Evolutionary conservation across 2,797 vertebrate genomes (phyloP), one percentile per base, ranked within the genome.

Genomic region (Botia almorhae): DNA sequence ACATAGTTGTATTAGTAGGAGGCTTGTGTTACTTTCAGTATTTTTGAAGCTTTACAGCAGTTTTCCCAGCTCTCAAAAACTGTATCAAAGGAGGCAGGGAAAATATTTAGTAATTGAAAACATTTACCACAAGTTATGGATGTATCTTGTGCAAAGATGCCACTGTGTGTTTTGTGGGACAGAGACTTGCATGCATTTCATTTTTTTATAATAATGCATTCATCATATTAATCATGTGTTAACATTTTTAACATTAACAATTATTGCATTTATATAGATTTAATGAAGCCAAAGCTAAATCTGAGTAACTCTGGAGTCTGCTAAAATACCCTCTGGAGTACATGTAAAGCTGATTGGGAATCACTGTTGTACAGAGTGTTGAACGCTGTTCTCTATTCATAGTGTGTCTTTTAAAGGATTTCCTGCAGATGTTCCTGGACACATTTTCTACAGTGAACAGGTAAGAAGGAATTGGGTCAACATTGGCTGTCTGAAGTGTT

Each of bases 401-500:
- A 51, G 43, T 78, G 56, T 69, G 21, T 86, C 61, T 84, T 29
- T 12, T 89, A 81, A 86, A 99, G 98, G 97, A 99, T 92, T 99
- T 99, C 88, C 94, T 99, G 88, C 91, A 86, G 89, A 95, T 95
- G 95, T 87, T 98, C 75, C 90, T 98, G 92, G 95, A 94, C 84
- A 92, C 91, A 60, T 92, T 95, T 87, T 94, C 96, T 85, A 89
- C 94, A 91, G 89, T 95, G 85, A 92, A 92, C 92, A 84, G 92
- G 97, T 98, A 93, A 89, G 96, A 88, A 80, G 43, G 56, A 80
- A 55, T 67, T 60, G 53, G 69, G n/a, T 61, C 46, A 56, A 39
- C 61, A 63, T 39, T 69, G 39, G 43, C 56, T 51, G 14, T 69
- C 13, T 39, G 50, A 67, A 69, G 55, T 8, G 36, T 21, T 17